Percentiles rank a stretch among this genome's conserved stretches.
These are phyloP conservation scores for Todiramphus chloris DNA, from an alignment of 2,113 vertebrate species.

Conservation along the genomic window DNA sequence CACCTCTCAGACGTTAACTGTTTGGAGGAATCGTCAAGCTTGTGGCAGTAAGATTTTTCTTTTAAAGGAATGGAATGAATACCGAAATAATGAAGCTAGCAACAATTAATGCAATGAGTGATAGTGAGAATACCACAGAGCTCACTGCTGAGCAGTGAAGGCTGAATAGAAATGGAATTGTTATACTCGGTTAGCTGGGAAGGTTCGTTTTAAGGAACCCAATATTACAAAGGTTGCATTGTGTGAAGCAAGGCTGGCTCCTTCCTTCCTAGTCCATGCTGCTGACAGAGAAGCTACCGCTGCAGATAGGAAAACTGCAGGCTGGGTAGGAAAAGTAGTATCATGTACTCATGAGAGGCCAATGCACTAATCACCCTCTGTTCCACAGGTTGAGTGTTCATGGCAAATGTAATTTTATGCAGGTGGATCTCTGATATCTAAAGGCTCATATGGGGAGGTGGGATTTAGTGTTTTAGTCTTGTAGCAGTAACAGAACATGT, in stretches of 20 bases:
- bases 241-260: background rate
- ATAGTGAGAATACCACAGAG: background rate
- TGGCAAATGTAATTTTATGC: background rate
- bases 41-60: background rate
- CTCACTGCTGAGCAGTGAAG: background rate
- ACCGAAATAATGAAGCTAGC: background rate
- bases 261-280: background rate
- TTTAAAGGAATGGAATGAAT: too few relatives aligned
- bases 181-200: background rate
- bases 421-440: background rate
- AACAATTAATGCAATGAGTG: background rate
- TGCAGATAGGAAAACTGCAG: background rate
- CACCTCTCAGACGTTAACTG: fast-evolving
- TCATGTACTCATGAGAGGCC: background rate
- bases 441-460: background rate
- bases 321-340: background rate
- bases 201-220: background rate
- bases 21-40: background rate
- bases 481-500: background rate
- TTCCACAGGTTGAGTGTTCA: background rate
- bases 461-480: background rate
- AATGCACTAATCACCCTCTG: background rate
- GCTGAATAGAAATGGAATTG: background rate
- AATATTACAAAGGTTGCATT: background rate
- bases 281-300: background rate